phyloP scores from a whole-genome alignment of 2,888 invertebrate genomes.

The Iselma pallidipennis region DNA sequence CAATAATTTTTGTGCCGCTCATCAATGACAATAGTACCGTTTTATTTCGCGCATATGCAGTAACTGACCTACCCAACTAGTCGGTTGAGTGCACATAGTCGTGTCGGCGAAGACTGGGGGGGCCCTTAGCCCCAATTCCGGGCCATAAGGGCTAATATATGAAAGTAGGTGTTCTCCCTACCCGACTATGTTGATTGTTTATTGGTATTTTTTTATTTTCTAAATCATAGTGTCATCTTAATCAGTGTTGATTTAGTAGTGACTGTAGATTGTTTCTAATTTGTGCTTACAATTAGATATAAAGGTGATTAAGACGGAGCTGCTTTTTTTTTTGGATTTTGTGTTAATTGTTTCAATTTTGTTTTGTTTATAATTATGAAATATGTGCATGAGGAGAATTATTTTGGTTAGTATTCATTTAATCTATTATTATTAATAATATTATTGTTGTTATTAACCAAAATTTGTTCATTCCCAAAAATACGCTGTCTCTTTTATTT shows the following conservation, averaged over 20 bases:
- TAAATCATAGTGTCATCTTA: constrained; percentile 21
- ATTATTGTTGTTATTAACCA: constrained; percentile 4
- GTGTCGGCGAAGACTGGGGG: constrained; percentile 28
- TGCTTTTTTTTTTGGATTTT: constrained; percentile 28
- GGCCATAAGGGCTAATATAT: constrained; percentile 47
- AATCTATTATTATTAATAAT: constrained; percentile 29
- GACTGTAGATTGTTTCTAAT: constrained; percentile 20
- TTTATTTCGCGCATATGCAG: constrained; percentile 54
- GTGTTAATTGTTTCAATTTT: background rate
- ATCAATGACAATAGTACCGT: constrained; percentile 28
- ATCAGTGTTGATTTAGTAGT: constrained; percentile 17
- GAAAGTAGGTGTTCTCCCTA: constrained; percentile 37
- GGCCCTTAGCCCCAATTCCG: constrained; percentile 52
- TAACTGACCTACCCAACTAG: constrained; percentile 56
- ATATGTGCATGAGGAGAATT: constrained; percentile 47
- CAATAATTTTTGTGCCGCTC: constrained; percentile 36
- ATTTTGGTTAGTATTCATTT: constrained; percentile 46
- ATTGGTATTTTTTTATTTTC: constrained; percentile 16
- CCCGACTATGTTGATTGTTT: constrained; percentile 3
- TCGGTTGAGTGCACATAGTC: constrained; percentile 50
- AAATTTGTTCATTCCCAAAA: background rate
- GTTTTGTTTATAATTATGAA: constrained; percentile 37
- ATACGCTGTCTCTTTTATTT: background rate
- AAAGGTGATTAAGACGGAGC: constrained; percentile 27
- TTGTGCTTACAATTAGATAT: constrained; percentile 6